Percentiles rank a stretch among this genome's conserved stretches.
Conservation (phyloP, 2,113 vertebrate genomes). For the Hipposideros armiger region DNA sequence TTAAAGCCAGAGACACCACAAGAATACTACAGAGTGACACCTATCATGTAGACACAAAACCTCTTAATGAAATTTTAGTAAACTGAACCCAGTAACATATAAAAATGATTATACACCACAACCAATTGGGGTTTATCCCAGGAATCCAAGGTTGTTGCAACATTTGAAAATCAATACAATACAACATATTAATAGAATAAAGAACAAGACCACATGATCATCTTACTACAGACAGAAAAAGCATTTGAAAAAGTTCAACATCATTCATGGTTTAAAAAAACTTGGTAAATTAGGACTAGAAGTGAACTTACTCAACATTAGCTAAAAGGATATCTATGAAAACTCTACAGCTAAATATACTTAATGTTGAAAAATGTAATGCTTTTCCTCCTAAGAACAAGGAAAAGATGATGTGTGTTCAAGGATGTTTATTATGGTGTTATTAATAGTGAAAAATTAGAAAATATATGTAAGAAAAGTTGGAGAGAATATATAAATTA, state of each 20-base stretch:
- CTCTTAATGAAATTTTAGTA: neutral
- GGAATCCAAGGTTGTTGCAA: neutral
- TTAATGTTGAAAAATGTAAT: slow-evolving; percentile 9
- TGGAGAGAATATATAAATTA: neutral
- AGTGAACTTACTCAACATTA: neutral
- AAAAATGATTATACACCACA: neutral
- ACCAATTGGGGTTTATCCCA: neutral
- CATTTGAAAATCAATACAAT: slow-evolving; percentile 12
- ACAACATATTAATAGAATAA: neutral
- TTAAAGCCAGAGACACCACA: neutral
- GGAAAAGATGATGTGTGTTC: neutral
- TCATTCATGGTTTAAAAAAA: neutral
- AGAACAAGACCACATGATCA: neutral
- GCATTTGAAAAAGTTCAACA: neutral
- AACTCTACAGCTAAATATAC: neutral
- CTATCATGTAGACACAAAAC: neutral
- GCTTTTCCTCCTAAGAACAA: neutral
- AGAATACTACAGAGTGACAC: neutral
- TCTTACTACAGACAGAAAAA: neutral
- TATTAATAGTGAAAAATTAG: neutral
- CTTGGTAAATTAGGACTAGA: neutral
- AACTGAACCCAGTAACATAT: neutral
- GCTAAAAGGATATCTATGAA: neutral
- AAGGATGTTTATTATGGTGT: neutral
- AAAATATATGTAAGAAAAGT: slow-evolving; percentile 13